Conservation (phyloP, 2,797 vertebrate genomes). For the Spinus olivaceus region DNA sequence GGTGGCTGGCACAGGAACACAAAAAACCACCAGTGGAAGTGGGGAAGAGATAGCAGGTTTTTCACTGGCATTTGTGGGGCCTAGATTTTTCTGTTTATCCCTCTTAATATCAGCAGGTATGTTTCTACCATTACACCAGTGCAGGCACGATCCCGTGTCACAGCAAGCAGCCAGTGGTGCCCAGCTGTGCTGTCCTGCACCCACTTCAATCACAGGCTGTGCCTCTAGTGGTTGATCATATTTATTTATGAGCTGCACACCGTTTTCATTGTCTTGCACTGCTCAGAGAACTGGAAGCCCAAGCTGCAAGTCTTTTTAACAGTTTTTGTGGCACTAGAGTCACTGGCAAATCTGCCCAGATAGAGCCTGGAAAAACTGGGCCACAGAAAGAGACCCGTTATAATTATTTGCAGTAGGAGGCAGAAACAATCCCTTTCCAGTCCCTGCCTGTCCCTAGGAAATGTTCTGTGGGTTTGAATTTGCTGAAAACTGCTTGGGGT, state of each 20-base stretch:
- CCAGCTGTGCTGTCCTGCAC: neutral
- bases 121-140: neutral
- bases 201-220: neutral
- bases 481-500: neutral
- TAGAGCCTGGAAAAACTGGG: neutral
- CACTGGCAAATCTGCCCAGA: neutral
- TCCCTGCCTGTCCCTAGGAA: neutral
- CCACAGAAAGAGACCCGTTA: neutral
- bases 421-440: neutral
- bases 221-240: neutral
- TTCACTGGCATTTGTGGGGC: neutral
- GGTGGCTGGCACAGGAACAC: neutral
- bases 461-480: neutral
- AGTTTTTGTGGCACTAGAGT: neutral
- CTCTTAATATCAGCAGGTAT: neutral
- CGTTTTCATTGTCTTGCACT: neutral
- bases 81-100: neutral
- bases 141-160: neutral
- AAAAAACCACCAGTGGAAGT: neutral
- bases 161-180: neutral
- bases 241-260: neutral
- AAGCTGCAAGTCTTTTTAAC: neutral
- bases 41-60: neutral
- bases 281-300: neutral
- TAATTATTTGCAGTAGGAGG: neutral